Evolutionary conservation across 2,888 invertebrate species (phyloP).

Genomic region (Tetropium fuscum): DNA sequence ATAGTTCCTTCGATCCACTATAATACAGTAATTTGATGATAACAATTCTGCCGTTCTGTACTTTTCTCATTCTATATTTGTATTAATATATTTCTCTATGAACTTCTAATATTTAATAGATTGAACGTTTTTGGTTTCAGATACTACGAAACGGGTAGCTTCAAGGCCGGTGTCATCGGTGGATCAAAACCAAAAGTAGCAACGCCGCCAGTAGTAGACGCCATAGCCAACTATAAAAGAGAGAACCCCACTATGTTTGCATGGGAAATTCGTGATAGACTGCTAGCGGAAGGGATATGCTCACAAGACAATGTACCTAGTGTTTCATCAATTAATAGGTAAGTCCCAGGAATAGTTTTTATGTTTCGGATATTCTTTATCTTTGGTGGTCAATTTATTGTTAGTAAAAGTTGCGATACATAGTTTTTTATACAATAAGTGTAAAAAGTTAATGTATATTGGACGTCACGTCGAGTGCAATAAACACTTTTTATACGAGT

Average conservation of each 20-base stretch:
- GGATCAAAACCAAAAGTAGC: conserved; percentile 99
- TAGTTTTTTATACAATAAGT: too few relatives aligned
- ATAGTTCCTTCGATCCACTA: too few relatives aligned
- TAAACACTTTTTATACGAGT: too few relatives aligned
- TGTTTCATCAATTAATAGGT: conserved; percentile 99
- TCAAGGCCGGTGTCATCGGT: conserved; percentile 99
- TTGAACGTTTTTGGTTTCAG: conserved; percentile 68
- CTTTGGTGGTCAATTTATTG: too few relatives aligned
- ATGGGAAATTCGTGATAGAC: conserved; percentile 98
- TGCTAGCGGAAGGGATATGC: conserved; percentile 97
- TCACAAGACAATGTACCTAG: conserved; percentile 99
- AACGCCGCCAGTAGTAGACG: conserved; percentile 98
- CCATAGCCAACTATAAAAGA: conserved; percentile 97
- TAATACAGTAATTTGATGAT: too few relatives aligned
- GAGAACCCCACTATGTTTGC: conserved; percentile 99
- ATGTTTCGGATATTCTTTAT: too few relatives aligned
- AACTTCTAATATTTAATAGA: conserved; percentile 47
- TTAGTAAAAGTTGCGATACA: too few relatives aligned
- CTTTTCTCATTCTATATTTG: background rate
- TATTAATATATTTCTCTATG: conserved; percentile 2
- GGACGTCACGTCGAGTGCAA: too few relatives aligned
- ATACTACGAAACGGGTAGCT: conserved; percentile 99
- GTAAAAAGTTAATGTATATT: too few relatives aligned
- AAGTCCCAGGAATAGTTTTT: too few relatives aligned
- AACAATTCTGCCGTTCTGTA: background rate